phyloP scores from a whole-genome alignment of 2,888 invertebrate species.

The Acholoe squamosa region DNA sequence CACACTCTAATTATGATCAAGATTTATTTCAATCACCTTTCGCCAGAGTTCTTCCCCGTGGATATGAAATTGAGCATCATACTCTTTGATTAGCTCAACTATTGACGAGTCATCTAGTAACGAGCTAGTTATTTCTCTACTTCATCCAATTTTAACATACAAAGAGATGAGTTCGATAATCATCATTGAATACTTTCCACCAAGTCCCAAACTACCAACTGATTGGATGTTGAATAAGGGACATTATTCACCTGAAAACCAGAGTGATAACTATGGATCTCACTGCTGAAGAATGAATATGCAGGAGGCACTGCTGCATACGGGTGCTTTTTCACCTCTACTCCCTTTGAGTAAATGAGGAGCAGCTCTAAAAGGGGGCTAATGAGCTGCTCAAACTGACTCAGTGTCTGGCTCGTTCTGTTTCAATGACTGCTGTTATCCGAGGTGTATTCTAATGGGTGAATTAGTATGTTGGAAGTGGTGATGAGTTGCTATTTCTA shows the following conservation, averaged over 20 bases:
- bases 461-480: background rate
- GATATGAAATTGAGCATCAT: no score
- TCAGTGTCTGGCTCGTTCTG: background rate
- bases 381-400: background rate
- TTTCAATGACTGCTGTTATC: background rate
- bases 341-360: background rate
- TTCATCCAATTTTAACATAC: no score
- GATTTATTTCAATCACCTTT: no score
- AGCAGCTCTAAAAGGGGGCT: background rate
- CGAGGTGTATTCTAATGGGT: background rate
- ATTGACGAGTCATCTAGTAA: no score
- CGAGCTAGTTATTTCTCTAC: no score
- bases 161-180: no score
- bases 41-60: no score
- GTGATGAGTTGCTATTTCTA: background rate
- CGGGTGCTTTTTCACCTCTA: background rate
- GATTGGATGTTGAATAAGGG: background rate
- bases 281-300: background rate
- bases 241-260: background rate
- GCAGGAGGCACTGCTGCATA: background rate
- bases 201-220: no score
- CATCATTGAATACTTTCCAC: no score
- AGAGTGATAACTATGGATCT: background rate
- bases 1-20: no score
- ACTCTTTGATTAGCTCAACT: no score